Evolutionary conservation across 2,888 invertebrate genomes (phyloP).

Genomic region (Aphodius sticticus): DNA sequence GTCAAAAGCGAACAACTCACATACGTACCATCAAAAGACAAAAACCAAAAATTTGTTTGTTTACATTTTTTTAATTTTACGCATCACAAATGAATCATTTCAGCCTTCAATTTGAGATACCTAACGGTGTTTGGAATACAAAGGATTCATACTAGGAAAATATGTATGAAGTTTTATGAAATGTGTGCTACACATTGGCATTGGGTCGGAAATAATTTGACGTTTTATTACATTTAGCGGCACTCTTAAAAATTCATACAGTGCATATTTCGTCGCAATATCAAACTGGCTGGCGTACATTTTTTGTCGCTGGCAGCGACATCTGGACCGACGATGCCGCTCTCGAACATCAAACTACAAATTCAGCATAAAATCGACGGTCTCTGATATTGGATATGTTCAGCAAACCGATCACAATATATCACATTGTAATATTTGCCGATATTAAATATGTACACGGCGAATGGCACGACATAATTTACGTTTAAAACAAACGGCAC

Average conservation of each 20-base stretch:
- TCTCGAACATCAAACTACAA: background rate
- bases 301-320: background rate
- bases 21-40: no score
- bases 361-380: slow-evolving; percentile 21
- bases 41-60: no score
- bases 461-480: slow-evolving; percentile 14
- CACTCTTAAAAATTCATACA: background rate
- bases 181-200: background rate
- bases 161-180: background rate
- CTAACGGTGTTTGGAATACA: no score
- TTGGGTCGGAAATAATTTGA: background rate
- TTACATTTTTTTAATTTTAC: no score
- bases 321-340: background rate
- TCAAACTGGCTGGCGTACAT: background rate
- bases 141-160: background rate
- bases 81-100: no score
- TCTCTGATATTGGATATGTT: slow-evolving; percentile 9
- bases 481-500: background rate
- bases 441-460: slow-evolving; percentile 22
- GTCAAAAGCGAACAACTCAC: no score
- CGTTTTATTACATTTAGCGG: background rate
- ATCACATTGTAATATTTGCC: slow-evolving; percentile 24
- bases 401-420: slow-evolving; percentile 19
- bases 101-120: no score
- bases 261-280: background rate